A percentile compares a stretch with the other conserved stretches of the same genome.
Evolutionary conservation across 2,797 vertebrate genomes (phyloP).

Genomic region (Amblyraja radiata): DNA sequence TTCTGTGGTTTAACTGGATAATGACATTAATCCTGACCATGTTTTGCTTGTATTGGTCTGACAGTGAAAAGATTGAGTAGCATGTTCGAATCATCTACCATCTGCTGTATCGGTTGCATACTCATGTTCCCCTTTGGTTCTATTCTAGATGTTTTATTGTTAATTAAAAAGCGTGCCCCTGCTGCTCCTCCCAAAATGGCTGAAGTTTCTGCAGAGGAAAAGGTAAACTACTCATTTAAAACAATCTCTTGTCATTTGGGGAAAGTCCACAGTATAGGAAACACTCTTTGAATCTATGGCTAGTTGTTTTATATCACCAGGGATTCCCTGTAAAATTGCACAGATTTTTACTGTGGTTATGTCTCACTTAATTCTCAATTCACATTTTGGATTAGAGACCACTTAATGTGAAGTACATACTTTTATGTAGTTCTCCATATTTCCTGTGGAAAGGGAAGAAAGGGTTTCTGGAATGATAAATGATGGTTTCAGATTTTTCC

Average conservation of each 20-base stretch:
- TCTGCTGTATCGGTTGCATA: neutral
- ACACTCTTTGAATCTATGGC: neutral
- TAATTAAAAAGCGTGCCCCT: conserved; percentile 82
- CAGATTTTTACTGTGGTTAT: neutral
- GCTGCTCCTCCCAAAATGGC: conserved; percentile 76
- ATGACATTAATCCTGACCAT: neutral
- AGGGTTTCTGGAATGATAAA: neutral
- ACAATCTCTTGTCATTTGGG: neutral
- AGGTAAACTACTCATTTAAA: conserved; percentile 57
- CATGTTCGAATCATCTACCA: neutral
- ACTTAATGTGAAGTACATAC: neutral
- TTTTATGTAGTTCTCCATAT: neutral
- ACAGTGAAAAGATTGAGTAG: neutral
- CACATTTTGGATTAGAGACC: too few species aligned
- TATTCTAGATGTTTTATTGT: conserved; percentile 73
- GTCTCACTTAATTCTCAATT: neutral
- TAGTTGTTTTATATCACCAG: neutral
- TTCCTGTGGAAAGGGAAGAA: neutral
- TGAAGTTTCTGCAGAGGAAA: conserved; percentile 83
- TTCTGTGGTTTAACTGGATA: neutral
- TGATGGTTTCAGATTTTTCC: neutral
- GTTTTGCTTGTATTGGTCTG: neutral
- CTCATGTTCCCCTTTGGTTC: neutral
- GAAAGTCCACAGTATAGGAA: neutral
- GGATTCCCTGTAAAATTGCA: neutral